Base-by-base conservation (phyloP, 2,888 invertebrate species). In the Euspilapteryx auroguttella region DNA sequence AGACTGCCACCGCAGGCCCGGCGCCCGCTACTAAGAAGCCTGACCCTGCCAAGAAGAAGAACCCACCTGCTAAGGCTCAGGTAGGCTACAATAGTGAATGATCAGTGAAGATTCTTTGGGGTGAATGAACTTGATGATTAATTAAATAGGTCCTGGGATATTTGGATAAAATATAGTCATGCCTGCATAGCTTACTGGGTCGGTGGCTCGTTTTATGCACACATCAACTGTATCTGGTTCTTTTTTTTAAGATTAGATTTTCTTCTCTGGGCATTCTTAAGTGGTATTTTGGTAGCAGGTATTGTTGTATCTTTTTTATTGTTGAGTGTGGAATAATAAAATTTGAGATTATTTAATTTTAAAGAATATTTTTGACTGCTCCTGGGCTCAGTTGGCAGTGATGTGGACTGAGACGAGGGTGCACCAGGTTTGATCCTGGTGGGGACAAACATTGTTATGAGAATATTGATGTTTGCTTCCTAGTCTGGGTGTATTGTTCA, bases 1-100 rank as follows among this genome's bases (percentile, higher is more conserved):
- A 76, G 42, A 40, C 37, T 32, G 68, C 64, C 47, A 36, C 45
- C 23, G 46, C 37, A 29, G 35, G 37, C 25, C 38, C 37, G n/a
- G 36, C 44, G 23, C 45, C 36, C 30, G 36, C 37, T 27, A 38
- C 37, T 9, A 69, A 65, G 41, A 69, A 66, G 36, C 30, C 45
- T 12, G 71, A 69, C 26, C 49, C 57, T 17, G 28, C 44, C n/a
- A 69, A 66, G 43, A 68, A 69, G 49, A 65, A 61, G 35, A 48
- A 32, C 28, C 44, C 33, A 24, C 47, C 39, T 21, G 42, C 30
- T 20, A 69, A 69, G 47, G 26, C 57, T 24, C 69, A 66, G 57
- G 58, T 47, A 32, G 11, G 7, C 1, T 8, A 14, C 14, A 10
- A 8, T 21, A 6, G 5, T 11, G 12, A 21, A 21, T 3, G 7